phyloP scores from a whole-genome alignment of 1,140 invertebrate genomes.

The Nautilus pompilius region DNA sequence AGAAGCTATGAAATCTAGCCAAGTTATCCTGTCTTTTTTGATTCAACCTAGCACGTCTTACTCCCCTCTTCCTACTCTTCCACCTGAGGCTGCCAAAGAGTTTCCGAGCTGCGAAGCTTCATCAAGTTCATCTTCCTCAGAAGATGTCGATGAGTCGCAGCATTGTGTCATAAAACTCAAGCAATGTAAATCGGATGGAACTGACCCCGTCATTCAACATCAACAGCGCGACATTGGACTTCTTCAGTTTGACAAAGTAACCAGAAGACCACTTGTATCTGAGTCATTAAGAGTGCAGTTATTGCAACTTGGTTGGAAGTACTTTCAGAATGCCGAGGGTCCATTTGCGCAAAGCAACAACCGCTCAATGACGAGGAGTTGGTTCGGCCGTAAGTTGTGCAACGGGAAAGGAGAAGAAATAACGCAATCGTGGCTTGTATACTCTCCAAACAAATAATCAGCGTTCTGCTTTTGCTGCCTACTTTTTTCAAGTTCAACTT shows the following conservation, averaged over 20 bases:
- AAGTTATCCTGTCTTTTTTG: no score
- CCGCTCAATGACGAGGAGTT: background rate
- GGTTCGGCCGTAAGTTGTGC: background rate
- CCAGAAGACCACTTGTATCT: background rate
- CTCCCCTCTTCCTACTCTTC: no score
- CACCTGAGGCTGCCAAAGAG: no score
- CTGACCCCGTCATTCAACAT: background rate
- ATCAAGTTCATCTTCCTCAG: no score
- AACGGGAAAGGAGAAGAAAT: background rate
- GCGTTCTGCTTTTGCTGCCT: background rate
- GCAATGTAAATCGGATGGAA: no score
- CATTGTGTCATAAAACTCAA: no score
- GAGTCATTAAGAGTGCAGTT: background rate
- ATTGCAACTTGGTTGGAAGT: background rate
- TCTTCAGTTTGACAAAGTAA: background rate
- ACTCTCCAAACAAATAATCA: background rate
- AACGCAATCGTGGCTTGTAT: no score
- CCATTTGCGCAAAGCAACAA: background rate
- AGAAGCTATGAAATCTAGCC: background rate
- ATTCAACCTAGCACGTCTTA: no score
- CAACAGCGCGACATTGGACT: background rate
- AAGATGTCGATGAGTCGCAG: no score
- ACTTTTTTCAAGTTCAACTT: background rate
- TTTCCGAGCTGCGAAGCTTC: no score
- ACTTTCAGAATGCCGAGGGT: background rate